Conservation (phyloP, 2,797 vertebrate genomes). For the Gymnothorax reevesii region DNA sequence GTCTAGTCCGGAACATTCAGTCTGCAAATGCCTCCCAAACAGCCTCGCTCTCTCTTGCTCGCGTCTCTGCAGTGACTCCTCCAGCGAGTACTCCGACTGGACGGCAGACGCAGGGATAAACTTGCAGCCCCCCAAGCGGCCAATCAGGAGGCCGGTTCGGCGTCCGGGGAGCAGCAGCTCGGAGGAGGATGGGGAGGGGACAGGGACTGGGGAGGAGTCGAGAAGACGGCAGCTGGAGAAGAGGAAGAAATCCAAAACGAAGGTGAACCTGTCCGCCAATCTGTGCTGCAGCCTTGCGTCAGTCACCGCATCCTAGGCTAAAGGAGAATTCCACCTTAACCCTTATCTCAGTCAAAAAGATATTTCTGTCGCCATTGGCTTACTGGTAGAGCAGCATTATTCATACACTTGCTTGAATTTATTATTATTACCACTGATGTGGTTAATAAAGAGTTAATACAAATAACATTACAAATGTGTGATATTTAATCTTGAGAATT, state of each 20-base stretch:
- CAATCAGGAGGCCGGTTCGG: constrained; percentile 80
- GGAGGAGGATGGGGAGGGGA: constrained; percentile 83
- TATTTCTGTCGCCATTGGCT: too few species aligned
- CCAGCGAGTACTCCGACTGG: constrained; percentile 99
- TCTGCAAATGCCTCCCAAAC: not conserved
- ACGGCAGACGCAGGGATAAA: constrained; percentile 97
- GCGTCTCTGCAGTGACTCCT: constrained; percentile 79
- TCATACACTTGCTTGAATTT: too few species aligned
- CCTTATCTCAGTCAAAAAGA: too few species aligned
- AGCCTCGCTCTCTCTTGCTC: constrained; percentile 29
- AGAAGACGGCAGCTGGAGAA: constrained; percentile 65
- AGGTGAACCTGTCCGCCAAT: constrained; percentile 62
- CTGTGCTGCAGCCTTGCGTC: not conserved
- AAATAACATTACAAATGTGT: too few species aligned
- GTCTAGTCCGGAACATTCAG: not conserved
- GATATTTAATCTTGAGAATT: too few species aligned
- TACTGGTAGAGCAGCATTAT: too few species aligned
- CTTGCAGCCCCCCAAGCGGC: constrained; percentile 93
- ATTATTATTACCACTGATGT: too few species aligned
- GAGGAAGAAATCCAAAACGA: constrained; percentile 83
- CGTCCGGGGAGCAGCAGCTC: constrained; percentile 88
- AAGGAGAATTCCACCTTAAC: too few species aligned
- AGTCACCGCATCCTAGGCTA: not conserved
- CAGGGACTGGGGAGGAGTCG: constrained; percentile 58
- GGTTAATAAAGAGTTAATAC: too few species aligned